Evolutionary conservation across 2,888 invertebrate genomes (phyloP).

Genomic region (Eugnorisma glareosa): DNA sequence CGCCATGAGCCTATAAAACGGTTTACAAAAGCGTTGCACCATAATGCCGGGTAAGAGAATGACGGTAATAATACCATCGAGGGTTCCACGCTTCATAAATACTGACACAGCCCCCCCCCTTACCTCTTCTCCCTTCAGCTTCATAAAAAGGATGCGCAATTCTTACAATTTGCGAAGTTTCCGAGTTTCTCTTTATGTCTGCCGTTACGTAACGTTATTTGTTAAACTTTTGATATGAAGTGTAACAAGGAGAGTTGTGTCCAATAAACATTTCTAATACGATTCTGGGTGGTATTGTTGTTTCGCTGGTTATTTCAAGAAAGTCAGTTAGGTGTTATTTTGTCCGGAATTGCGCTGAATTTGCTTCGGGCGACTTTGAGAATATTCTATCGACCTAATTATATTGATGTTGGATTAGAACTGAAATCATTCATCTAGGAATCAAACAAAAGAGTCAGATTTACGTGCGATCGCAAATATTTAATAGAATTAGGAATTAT

Average conservation of each 20-base stretch:
- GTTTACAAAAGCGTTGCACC: slow-evolving; percentile 71
- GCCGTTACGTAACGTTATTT: slow-evolving; percentile 60
- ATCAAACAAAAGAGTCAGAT: neutral
- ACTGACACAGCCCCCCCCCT: slow-evolving; percentile 48
- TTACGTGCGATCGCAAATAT: neutral
- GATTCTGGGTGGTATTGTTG: slow-evolving; percentile 32
- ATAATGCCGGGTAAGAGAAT: slow-evolving; percentile 72
- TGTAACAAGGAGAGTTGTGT: slow-evolving; percentile 56
- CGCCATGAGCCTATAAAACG: slow-evolving; percentile 65
- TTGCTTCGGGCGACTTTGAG: neutral
- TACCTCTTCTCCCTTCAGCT: slow-evolving; percentile 25
- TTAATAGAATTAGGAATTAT: neutral
- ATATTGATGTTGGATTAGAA: neutral
- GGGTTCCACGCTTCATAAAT: slow-evolving; percentile 69
- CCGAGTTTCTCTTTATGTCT: slow-evolving; percentile 66
- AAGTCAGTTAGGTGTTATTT: neutral
- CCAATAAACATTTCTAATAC: slow-evolving; percentile 61
- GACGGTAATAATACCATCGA: slow-evolving; percentile 68
- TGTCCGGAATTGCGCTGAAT: neutral
- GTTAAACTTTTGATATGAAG: slow-evolving; percentile 64
- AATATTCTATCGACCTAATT: neutral
- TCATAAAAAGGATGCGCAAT: slow-evolving; percentile 68
- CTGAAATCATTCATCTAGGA: neutral
- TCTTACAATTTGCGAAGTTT: slow-evolving; percentile 67
- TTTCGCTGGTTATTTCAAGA: slow-evolving; percentile 26